Evolutionary conservation across 2,888 invertebrate genomes (phyloP).

Genomic region (Cataglyphis albicans): DNA sequence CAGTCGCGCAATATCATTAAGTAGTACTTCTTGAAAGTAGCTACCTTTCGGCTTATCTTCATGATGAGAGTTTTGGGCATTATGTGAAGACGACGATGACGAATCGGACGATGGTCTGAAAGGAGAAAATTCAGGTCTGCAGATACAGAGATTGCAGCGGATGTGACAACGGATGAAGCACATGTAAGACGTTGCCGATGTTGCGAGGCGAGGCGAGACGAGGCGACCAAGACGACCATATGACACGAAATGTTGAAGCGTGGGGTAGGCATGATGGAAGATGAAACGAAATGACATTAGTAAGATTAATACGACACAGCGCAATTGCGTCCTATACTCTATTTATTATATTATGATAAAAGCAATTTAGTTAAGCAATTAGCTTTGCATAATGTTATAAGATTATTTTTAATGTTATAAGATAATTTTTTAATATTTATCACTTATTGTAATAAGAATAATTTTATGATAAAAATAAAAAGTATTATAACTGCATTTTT

Average conservation of each 20-base stretch:
- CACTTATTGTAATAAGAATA: background rate
- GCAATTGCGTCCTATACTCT: constrained; percentile 5
- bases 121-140: constrained; percentile 87
- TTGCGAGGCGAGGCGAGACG: constrained; percentile 62
- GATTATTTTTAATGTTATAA: background rate
- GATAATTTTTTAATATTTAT: constrained; percentile 7
- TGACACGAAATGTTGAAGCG: constrained; percentile 76
- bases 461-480: background rate
- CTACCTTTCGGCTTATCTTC: constrained; percentile 83
- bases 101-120: constrained; percentile 86
- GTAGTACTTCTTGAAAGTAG: background rate
- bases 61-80: constrained; percentile 84
- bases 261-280: constrained; percentile 73
- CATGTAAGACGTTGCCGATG: constrained; percentile 70
- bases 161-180: constrained; percentile 74
- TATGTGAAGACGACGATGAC: constrained; percentile 83
- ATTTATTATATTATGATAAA: constrained; percentile 19
- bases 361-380: constrained; percentile 19
- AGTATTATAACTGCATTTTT: constrained; percentile 1
- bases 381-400: background rate
- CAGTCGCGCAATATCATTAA: background rate
- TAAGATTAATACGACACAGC: constrained; percentile 63
- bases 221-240: constrained; percentile 73
- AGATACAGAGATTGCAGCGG: constrained; percentile 68
- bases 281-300: constrained; percentile 78